Evolutionary conservation across 2,113 vertebrate species (phyloP), one percentile per base, ranked within the genome.

Genomic region (Nannospalax galili): DNA sequence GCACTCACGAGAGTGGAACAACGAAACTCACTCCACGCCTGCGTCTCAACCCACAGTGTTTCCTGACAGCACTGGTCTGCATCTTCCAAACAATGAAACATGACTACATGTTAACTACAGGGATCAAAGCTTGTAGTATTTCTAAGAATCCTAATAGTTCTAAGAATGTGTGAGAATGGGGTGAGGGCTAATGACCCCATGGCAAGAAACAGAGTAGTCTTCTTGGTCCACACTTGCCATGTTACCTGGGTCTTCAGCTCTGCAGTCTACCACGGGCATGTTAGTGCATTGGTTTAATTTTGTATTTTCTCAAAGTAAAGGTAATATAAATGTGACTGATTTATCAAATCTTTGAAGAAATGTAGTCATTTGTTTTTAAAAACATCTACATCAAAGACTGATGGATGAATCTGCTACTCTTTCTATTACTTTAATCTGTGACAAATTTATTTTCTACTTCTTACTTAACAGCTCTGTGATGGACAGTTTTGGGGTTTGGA

Each of bases 391-490:
- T 58, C 84, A 94, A 80, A 74, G 77, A 86, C 16, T 88, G 80
- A 92, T 77, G 26, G 22, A 62, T 30, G n/a, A 92, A 78, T 86
- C 73, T 84, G 32, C 26, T 35, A 90, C 3, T 26, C 72, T 95
- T 90, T 84, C 32, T 72, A 56, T 30, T 94, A 62, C 16, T 90
- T 85, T 88, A 74, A 67, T 82, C 9, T 73, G n/a, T 90, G 84
- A 45, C 19, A 85, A 88, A 48, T 26, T 95, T 92, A 85, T 88
- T 91, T 85, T 73, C 52, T 93, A 56, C n/a, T 10, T 84, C 77
- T 84, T 74, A 67, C 8, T 95, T 81, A 62, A 72, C 32, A 96
- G 65, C 35, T 62, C 73, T 82, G 85, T 86, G 84, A 86, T 62
- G 94, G 91, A 89, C 15, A 84, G 28, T 74, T 77, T 74, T 82